Percentiles rank a stretch among this genome's conserved stretches.
These are phyloP conservation scores for Argyra leucocephala DNA, from an alignment of 2,888 invertebrate species.

Conservation along the genomic window DNA sequence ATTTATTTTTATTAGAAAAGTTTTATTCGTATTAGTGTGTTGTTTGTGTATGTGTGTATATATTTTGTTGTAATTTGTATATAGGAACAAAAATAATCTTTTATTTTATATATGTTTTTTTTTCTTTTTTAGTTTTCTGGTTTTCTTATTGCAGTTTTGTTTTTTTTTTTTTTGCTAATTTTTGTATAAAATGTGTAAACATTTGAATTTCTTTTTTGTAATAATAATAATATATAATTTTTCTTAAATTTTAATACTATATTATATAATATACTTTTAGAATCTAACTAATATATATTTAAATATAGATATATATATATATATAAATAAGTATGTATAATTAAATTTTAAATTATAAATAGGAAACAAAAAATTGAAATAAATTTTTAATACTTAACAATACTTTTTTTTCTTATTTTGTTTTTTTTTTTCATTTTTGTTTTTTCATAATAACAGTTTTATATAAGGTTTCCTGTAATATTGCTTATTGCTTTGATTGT, in stretches of 20 bases:
- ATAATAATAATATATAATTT: neutral
- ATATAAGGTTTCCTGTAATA: conserved; percentile 20
- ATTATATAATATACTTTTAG: neutral
- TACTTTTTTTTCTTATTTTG: neutral
- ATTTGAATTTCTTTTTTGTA: neutral
- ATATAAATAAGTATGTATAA: neutral
- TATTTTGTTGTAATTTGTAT: neutral
- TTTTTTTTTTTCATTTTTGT: neutral
- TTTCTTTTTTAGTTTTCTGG: neutral
- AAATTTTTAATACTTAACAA: neutral
- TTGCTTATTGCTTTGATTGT: conserved; percentile 22
- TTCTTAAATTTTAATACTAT: neutral
- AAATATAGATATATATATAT: neutral
- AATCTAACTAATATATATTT: neutral
- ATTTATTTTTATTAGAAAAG: too few species aligned
- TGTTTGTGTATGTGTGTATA: too few species aligned
- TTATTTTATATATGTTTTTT: neutral
- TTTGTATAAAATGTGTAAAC: neutral
- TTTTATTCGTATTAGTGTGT: too few species aligned
- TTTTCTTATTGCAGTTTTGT: too few species aligned
- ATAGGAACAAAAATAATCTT: neutral
- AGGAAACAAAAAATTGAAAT: neutral
- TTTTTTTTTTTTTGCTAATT: too few species aligned
- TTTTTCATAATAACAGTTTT: neutral
- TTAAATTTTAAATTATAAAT: neutral